These are phyloP conservation scores for Drosophila meridionalis DNA, from an alignment of 2,888 invertebrate species.

Conservation along the genomic window DNA sequence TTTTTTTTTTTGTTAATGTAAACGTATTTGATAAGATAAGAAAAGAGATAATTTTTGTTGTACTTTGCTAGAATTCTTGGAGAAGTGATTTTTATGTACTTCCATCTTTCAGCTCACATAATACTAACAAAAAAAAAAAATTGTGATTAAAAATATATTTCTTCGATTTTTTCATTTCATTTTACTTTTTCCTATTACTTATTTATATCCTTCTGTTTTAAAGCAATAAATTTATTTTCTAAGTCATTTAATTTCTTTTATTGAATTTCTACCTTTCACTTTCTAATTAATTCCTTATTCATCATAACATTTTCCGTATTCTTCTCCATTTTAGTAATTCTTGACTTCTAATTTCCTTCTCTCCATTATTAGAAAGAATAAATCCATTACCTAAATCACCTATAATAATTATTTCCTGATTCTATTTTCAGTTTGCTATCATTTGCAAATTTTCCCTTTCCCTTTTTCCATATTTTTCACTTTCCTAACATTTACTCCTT, in stretches of 20 bases:
- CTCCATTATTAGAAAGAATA: not conserved
- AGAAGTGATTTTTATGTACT: not conserved
- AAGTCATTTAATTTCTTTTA: not conserved
- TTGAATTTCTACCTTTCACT: not conserved
- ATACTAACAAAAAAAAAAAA: not conserved
- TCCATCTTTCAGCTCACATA: not conserved
- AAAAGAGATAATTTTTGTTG: conserved; percentile 11
- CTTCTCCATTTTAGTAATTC: not conserved
- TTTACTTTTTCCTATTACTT: not conserved
- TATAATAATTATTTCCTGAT: not conserved
- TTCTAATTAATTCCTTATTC: not conserved
- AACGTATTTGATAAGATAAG: conserved; percentile 37
- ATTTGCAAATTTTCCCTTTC: not conserved
- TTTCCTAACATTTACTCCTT: too few species aligned
- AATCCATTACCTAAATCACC: not conserved
- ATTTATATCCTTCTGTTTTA: too few species aligned
- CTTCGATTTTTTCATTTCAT: not conserved
- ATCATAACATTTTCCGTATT: not conserved
- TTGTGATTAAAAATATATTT: not conserved
- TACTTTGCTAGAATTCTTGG: not conserved
- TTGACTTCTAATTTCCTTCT: not conserved
- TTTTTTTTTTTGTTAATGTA: conserved; percentile 1
- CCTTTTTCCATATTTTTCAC: not conserved
- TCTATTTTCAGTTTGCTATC: not conserved
- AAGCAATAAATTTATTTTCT: not conserved